Evolutionary conservation across 2,113 vertebrate genomes (phyloP), one percentile per base, ranked within the genome.

Genomic region (Ivindomyrus marchei): DNA sequence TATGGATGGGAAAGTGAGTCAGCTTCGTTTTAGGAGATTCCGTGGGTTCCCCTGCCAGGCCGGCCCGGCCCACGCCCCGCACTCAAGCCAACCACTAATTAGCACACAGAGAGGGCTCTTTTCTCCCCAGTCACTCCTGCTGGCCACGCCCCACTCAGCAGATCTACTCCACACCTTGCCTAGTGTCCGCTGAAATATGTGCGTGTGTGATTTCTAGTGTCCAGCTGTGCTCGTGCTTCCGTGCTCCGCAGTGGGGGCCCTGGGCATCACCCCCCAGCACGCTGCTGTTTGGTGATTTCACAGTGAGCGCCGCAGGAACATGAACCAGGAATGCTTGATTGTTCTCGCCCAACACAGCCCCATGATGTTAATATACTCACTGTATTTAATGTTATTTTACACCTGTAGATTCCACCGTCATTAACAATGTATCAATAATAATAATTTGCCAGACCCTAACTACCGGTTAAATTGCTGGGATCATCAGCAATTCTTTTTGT

Each of bases 91-190:
- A 27, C 47, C 85, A 6, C 24, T 66, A 46, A 90, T 74, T 87
- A 31, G n/a, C 31, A 70, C 85, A 90, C 89, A 90, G 89, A 66
- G 42, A 85, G 19, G 9, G 27, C 85, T 77, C 88, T 88, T 31
- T 88, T 50, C 58, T 31, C 62, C 19, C 58, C 74, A 58, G 88
- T 56, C 74, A 83, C 88, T 83, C 50, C 21, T 17, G 50, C 4
- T 53, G 74, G 31, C 21, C 49, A 52, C 21, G 19, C 50, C 47
- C 88, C 66, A 2, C 46, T 46, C 24, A n/a, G 11, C 46, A 88
- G 45, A 70, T 5, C 24, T 27, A 24, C 58, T 17, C 58, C 4
- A 45, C 24, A 47, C 39, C 83, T n/a, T 85, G 45, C 21, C n/a
- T 10, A n/a, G 70, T 85, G 77, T 39, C 4, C 1, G 10, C 62